Conservation (phyloP, 2,888 invertebrate species). For the Parnassius apollo region DNA sequence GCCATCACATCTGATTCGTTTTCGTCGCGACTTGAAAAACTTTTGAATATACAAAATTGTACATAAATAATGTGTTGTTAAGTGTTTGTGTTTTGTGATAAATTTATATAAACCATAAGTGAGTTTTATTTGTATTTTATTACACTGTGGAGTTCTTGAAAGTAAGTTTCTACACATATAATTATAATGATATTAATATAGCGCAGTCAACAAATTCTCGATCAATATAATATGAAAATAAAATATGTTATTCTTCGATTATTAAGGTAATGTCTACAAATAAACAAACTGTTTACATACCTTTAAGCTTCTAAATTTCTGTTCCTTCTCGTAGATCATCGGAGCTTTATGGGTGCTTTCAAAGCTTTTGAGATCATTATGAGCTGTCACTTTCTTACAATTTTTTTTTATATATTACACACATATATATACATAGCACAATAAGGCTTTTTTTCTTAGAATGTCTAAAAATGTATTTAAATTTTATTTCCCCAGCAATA, state of each 20-base stretch:
- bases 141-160: conserved; percentile 26
- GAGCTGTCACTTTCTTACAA: background rate
- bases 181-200: conserved; percentile 32
- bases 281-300: background rate
- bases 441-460: too few species aligned
- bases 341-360: conserved; percentile 13
- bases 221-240: conserved; percentile 62
- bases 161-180: conserved; percentile 33
- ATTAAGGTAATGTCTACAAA: background rate
- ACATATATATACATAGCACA: too few species aligned
- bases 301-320: conserved; percentile 28
- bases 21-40: conserved; percentile 36
- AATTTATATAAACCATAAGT: conserved; percentile 14
- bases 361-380: conserved; percentile 5
- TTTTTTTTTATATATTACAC: background rate
- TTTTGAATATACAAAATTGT: conserved; percentile 39
- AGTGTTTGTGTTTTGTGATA: conserved; percentile 31
- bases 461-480: background rate
- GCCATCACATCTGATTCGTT: conserved; percentile 20
- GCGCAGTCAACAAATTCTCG: conserved; percentile 50
- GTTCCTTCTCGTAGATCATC: conserved; percentile 12
- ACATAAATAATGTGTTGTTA: conserved; percentile 30
- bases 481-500: too few species aligned
- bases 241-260: background rate
- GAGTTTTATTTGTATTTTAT: conserved; percentile 20